Conservation (phyloP, 1,140 invertebrate species). For the Ceratitis capitata region DNA sequence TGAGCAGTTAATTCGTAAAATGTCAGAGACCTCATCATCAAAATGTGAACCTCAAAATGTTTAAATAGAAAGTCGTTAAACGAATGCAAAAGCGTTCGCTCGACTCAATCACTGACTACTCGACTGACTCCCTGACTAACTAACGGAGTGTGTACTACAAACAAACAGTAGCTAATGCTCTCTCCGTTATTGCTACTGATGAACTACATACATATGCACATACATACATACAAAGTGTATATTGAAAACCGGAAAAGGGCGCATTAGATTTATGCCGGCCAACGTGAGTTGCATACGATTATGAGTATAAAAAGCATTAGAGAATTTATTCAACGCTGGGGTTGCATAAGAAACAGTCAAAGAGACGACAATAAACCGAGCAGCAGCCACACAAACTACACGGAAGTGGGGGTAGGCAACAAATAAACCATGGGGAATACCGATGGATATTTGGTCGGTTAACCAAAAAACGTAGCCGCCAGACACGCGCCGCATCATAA, state of each 20-base stretch:
- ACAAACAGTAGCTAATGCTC: neutral
- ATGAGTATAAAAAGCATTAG: conserved; percentile 47
- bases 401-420: neutral
- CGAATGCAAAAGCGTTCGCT: neutral
- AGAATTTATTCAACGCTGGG: neutral
- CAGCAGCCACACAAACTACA: neutral
- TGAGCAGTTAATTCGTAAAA: conserved; percentile 61
- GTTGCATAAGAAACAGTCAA: conserved; percentile 25
- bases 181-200: neutral
- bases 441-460: conserved; percentile 54
- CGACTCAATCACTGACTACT: neutral
- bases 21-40: conserved; percentile 64
- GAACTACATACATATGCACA: neutral
- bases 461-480: conserved; percentile 56
- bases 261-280: conserved; percentile 63
- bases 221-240: neutral
- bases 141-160: neutral
- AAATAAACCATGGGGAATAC: conserved; percentile 46
- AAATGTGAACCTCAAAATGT: conserved; percentile 29
- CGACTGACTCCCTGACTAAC: neutral
- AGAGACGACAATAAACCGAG: conserved; percentile 47
- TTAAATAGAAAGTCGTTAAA: neutral
- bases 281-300: conserved; percentile 65
- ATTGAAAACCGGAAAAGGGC: conserved; percentile 12
- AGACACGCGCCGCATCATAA: conserved; percentile 61